These are phyloP conservation scores for Idaea dimidiata DNA, from an alignment of 2,888 invertebrate species.

Conservation along the genomic window DNA sequence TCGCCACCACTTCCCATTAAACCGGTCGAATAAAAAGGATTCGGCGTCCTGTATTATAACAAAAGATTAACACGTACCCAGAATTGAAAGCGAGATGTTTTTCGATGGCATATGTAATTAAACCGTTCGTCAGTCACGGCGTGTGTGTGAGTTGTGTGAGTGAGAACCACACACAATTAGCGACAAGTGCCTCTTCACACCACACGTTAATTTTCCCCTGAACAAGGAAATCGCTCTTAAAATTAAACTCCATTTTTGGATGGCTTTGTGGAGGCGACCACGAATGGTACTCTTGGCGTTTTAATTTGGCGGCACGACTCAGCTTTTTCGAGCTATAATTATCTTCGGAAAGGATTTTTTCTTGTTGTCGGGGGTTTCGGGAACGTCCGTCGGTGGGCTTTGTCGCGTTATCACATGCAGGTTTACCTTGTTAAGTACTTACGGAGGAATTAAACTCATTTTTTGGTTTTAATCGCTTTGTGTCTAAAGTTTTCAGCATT, in stretches of 20 bases:
- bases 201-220: conserved; percentile 58
- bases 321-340: conserved; percentile 46
- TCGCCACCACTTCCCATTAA: conserved; percentile 22
- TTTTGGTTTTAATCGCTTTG: too few relatives aligned
- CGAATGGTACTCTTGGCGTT: conserved; percentile 40
- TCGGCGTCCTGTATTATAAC: conserved; percentile 26
- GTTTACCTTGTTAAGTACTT: background rate
- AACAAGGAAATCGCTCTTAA: conserved; percentile 60
- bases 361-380: conserved; percentile 9
- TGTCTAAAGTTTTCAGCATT: too few relatives aligned
- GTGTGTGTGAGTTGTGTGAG: conserved; percentile 17
- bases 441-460: background rate
- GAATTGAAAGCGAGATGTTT: conserved; percentile 31
- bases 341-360: conserved; percentile 47
- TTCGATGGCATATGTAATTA: conserved; percentile 34
- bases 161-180: conserved; percentile 66
- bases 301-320: conserved; percentile 52
- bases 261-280: conserved; percentile 34
- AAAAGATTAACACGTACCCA: conserved; percentile 30
- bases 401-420: conserved; percentile 1
- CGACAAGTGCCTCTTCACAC: conserved; percentile 54
- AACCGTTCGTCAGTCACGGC: conserved; percentile 29
- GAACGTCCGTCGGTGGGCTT: conserved; percentile 5
- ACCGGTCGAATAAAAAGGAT: conserved; percentile 20
- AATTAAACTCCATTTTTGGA: conserved; percentile 62